Evolutionary conservation across 2,113 vertebrate genomes (phyloP).

Genomic region (Syrrhaptes paradoxus): DNA sequence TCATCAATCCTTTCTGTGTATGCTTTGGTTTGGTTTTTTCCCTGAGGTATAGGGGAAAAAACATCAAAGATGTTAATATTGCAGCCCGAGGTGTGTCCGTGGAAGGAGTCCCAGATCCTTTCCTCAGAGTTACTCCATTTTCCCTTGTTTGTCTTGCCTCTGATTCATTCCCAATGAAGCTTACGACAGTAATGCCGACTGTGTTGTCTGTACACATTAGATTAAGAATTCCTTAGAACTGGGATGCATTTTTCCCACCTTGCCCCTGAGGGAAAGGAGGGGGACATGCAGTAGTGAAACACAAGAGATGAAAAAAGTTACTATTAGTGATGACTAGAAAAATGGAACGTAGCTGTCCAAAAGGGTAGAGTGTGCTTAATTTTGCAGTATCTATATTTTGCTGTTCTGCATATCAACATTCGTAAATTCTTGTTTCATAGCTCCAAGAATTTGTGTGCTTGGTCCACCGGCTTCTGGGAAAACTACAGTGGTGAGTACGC

Average conservation of each 20-base stretch:
- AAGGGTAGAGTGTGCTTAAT: neutral
- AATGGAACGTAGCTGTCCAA: neutral
- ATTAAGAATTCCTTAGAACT: neutral
- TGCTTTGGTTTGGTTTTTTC: neutral
- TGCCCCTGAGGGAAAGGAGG: neutral
- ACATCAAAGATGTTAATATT: neutral
- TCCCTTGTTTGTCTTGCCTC: neutral
- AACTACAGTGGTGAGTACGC: slow-evolving; percentile 79
- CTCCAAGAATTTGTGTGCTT: slow-evolving; percentile 79
- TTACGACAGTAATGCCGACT: neutral
- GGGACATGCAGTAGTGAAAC: neutral
- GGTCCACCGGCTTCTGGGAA: slow-evolving; percentile 90
- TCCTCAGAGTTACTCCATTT: neutral
- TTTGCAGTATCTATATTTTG: neutral
- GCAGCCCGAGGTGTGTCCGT: neutral
- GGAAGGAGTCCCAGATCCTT: neutral
- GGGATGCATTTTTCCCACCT: neutral
- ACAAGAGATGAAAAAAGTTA: neutral
- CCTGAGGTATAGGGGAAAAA: neutral
- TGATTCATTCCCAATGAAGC: neutral
- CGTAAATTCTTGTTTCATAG: slow-evolving; percentile 50
- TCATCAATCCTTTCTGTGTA: neutral
- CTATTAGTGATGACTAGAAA: neutral
- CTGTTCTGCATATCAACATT: slow-evolving; percentile 6
- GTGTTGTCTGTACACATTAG: neutral